A percentile compares a stretch with the other conserved stretches of the same genome.
These are phyloP conservation scores for Aporrectodea caliginosa DNA, from an alignment of 1,140 invertebrate genomes.

Conservation along the genomic window DNA sequence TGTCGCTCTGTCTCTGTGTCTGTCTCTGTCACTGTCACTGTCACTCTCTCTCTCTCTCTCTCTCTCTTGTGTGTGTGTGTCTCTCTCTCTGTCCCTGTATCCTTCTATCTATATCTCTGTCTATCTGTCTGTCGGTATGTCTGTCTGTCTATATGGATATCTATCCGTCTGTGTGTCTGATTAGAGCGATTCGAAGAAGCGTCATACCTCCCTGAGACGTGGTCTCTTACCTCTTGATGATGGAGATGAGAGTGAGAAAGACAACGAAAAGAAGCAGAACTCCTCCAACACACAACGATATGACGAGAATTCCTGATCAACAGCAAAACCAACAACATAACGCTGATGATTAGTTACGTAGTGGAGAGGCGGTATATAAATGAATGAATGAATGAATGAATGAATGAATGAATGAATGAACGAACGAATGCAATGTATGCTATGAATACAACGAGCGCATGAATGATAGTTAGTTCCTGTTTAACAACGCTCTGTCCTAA, in stretches of 20 bases:
- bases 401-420: too few species aligned
- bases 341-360: too few species aligned
- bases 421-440: too few species aligned
- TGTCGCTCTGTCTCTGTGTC: not conserved
- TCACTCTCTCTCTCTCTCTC: not conserved
- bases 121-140: not conserved
- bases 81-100: not conserved
- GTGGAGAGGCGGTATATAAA: too few species aligned
- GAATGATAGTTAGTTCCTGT: too few species aligned
- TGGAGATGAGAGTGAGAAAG: not conserved
- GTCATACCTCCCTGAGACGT: too few species aligned
- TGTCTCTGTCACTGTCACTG: not conserved
- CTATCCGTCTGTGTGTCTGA: not conserved
- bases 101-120: not conserved
- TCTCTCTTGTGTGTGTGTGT: not conserved
- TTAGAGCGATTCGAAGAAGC: not conserved
- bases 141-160: not conserved
- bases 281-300: not conserved
- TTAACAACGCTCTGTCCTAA: too few species aligned
- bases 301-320: not conserved
- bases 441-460: too few species aligned
- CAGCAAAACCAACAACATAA: not conserved
- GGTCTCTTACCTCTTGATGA: not conserved
- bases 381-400: too few species aligned
- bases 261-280: not conserved